phyloP scores from a whole-genome alignment of 1,140 invertebrate genomes.

The Drosophila azteca region DNA sequence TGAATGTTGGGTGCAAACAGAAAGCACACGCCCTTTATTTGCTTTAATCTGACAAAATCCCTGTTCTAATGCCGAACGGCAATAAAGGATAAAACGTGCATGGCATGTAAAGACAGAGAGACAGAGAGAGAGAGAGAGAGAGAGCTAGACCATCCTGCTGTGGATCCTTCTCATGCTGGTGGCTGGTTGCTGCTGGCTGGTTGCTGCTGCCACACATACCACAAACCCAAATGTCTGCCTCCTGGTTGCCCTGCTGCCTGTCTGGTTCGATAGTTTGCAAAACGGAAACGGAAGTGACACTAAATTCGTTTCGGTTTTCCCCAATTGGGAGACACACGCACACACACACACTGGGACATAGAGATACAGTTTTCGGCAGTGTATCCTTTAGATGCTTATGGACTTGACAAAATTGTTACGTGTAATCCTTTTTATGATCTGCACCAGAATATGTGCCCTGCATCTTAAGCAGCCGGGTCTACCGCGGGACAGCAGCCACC shows the following conservation, averaged over 20 bases:
- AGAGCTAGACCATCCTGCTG: conserved; percentile 24
- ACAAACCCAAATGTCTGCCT: conserved; percentile 1
- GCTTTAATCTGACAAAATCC: conserved; percentile 80
- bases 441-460: conserved; percentile 59
- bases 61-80: conserved; percentile 77
- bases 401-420: conserved; percentile 75
- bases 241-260: not conserved
- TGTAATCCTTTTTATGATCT: conserved; percentile 81
- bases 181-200: no score
- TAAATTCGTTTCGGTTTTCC: conserved; percentile 78
- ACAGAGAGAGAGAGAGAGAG: conserved; percentile 17
- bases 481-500: no score
- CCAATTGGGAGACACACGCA: conserved; percentile 48
- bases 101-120: conserved; percentile 62
- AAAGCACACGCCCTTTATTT: conserved; percentile 76
- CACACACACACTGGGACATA: not conserved
- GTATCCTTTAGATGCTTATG: conserved; percentile 50
- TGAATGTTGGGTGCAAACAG: conserved; percentile 55
- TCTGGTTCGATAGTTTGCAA: conserved; percentile 69
- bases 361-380: not conserved
- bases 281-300: conserved; percentile 79
- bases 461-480: conserved; percentile 60
- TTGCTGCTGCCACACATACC: conserved; percentile 7
- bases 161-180: not conserved
- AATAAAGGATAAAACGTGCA: conserved; percentile 81